Evolutionary conservation across 2,888 invertebrate genomes (phyloP).

Genomic region (Xestia sexstrigata): DNA sequence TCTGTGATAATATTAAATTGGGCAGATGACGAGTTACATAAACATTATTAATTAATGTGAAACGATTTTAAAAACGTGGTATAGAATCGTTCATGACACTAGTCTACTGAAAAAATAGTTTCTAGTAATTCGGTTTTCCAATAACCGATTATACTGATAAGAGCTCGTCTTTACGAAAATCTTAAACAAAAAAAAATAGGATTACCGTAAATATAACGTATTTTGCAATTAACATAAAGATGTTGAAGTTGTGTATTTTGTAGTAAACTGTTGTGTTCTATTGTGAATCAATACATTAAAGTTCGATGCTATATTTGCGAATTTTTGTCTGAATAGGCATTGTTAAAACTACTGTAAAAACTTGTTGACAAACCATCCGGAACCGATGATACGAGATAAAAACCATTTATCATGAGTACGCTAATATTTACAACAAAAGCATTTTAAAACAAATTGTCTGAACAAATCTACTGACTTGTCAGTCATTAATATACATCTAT

Average conservation of each 20-base stretch:
- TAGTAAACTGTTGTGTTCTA: neutral
- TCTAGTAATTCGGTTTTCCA: neutral
- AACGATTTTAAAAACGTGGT: neutral
- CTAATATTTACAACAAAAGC: neutral
- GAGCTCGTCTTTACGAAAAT: neutral
- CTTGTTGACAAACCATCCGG: neutral
- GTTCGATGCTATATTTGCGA: constrained; percentile 17
- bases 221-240: neutral
- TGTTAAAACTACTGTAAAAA: constrained; percentile 30
- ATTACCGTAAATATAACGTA: neutral
- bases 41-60: neutral
- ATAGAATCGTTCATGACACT: neutral
- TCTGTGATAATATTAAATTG: constrained; percentile 8
- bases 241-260: neutral
- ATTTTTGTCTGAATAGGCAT: constrained; percentile 10
- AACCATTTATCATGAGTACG: neutral
- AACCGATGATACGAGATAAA: neutral
- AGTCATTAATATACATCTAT: neutral
- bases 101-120: neutral
- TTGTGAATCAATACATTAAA: neutral
- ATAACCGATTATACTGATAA: neutral
- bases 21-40: neutral
- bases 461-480: neutral
- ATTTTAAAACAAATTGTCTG: neutral
- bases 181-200: neutral